Evolutionary conservation across 1,140 invertebrate genomes (phyloP).

Genomic region (Armadillidium nasatum): DNA sequence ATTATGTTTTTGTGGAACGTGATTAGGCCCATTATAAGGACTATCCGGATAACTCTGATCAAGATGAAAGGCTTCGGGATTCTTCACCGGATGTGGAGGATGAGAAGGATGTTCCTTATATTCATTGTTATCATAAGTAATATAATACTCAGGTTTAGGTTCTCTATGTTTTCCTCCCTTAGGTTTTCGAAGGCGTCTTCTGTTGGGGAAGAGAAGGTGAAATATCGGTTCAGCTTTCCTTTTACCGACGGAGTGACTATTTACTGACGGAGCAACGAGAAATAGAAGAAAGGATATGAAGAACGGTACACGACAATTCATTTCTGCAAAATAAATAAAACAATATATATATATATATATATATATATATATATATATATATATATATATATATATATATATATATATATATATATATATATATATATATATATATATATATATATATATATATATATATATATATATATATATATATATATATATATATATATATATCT

Average conservation of each 20-base stretch:
- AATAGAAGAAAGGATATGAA: not conserved
- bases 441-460: no score
- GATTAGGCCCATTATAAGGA: not conserved
- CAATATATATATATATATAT: no score
- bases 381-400: no score
- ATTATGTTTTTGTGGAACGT: not conserved
- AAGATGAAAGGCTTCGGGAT: no score
- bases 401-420: no score
- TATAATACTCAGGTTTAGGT: not conserved
- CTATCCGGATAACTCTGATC: not conserved
- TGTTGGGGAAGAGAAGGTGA: not conserved
- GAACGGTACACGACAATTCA: no score
- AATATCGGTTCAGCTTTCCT: not conserved
- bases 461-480: no score
- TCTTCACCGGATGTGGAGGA: not conserved
- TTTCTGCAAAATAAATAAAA: no score
- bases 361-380: no score
- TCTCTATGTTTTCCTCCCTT: not conserved
- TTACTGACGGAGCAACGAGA: not conserved
- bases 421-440: no score
- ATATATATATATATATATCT: no score
- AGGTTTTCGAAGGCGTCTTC: not conserved
- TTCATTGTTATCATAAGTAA: not conserved
- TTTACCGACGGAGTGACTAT: not conserved
- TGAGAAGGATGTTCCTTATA: not conserved